A percentile compares a stretch with the other conserved stretches of the same genome.
These are phyloP conservation scores for Folsomia manolachei DNA, from an alignment of 2,888 invertebrate genomes.

Conservation along the genomic window DNA sequence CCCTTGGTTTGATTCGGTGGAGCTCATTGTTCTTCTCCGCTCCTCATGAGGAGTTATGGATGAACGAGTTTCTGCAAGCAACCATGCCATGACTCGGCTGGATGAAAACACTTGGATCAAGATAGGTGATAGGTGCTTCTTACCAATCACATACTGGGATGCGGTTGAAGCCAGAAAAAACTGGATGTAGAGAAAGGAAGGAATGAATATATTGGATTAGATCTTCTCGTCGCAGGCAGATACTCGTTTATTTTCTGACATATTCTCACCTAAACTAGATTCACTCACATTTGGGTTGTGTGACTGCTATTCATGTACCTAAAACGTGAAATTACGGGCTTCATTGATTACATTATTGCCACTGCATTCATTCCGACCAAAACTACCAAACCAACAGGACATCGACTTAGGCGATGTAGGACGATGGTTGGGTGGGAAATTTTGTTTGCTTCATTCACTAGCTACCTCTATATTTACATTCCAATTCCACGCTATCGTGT, in stretches of 20 bases:
- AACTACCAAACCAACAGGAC: too few species aligned
- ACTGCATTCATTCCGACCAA: too few species aligned
- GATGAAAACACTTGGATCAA: background rate
- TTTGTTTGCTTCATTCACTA: too few species aligned
- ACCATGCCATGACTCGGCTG: background rate
- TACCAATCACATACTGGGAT: background rate
- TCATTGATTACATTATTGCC: too few species aligned
- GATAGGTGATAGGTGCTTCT: background rate
- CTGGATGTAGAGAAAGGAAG: background rate
- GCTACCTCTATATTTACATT: too few species aligned
- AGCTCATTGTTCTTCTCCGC: background rate
- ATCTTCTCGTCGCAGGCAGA: background rate
- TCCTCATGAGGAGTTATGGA: slow-evolving; percentile 4
- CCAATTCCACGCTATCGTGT: too few species aligned
- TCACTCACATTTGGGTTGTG: too few species aligned
- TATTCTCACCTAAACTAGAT: slow-evolving; percentile 1
- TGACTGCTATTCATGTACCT: too few species aligned
- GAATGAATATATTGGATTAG: slow-evolving; percentile 7
- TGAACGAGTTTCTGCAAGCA: background rate
- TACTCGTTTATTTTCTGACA: background rate
- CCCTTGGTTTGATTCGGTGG: background rate
- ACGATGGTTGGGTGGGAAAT: too few species aligned
- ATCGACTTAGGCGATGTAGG: background rate
- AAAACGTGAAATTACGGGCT: too few species aligned
- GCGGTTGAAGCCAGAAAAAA: background rate